A percentile compares a stretch with the other conserved stretches of the same genome.
Conservation (phyloP, 2,113 vertebrate genomes). For the Daboia siamensis region DNA sequence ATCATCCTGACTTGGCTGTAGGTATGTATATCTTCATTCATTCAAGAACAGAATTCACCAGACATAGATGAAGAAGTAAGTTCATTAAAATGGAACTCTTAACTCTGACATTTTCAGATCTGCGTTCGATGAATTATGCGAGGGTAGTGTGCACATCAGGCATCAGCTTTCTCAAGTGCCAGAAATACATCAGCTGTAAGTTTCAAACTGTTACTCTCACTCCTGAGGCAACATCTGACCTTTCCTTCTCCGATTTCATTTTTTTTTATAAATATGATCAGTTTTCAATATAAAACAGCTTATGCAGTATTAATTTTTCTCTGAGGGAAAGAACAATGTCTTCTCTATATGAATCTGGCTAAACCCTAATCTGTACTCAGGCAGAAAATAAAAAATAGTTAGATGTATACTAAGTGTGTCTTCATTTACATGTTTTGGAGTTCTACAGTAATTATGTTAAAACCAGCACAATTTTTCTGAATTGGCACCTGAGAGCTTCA, state of each 20-base stretch:
- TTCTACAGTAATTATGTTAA: constrained; percentile 42
- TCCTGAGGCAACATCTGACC: neutral
- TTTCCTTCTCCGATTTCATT: neutral
- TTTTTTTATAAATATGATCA: constrained; percentile 14
- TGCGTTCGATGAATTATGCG: too few species aligned
- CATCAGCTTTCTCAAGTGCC: neutral
- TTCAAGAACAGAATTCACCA: neutral
- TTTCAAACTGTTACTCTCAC: constrained; percentile 33
- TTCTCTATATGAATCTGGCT: constrained; percentile 7
- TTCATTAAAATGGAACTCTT: neutral
- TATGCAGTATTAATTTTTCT: constrained; percentile 14
- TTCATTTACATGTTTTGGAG: constrained; percentile 6
- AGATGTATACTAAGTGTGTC: constrained; percentile 14
- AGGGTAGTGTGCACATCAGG: neutral
- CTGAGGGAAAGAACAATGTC: neutral
- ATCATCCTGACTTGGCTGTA: neutral
- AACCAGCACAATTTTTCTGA: constrained; percentile 29
- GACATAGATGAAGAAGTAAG: neutral
- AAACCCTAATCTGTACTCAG: constrained; percentile 26
- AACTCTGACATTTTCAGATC: neutral
- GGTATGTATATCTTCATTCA: too few species aligned
- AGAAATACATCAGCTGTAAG: neutral
- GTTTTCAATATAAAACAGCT: constrained; percentile 12
- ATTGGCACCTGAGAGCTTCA: constrained; percentile 32
- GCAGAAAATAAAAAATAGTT: constrained; percentile 6